Conservation (phyloP, 1,140 invertebrate species). For the Conus betulinus region DNA sequence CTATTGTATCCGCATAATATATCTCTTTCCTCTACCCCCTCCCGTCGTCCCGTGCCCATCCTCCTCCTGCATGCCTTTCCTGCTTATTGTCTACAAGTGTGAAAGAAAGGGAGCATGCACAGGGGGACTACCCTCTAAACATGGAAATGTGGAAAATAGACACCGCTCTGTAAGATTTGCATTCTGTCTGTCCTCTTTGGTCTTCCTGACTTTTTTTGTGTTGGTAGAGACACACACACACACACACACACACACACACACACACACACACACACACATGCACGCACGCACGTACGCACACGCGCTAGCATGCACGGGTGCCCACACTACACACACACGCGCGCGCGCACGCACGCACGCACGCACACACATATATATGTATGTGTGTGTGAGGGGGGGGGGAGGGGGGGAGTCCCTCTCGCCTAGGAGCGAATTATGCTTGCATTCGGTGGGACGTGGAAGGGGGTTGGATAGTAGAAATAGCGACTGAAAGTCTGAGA, state of each 20-base stretch:
- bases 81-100: neutral
- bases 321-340: neutral
- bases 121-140: no score
- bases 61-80: neutral
- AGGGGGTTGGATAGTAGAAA: no score
- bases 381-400: no score
- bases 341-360: neutral
- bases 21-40: no score
- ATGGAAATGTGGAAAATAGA: neutral
- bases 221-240: neutral
- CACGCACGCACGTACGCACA: neutral
- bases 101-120: no score
- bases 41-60: neutral
- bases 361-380: neutral
- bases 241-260: neutral
- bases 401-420: no score
- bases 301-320: neutral
- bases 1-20: no score
- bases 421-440: no score
- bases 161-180: neutral
- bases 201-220: neutral
- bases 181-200: neutral
- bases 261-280: neutral
- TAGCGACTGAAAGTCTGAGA: no score
- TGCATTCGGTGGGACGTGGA: no score